Base-by-base conservation (phyloP, 1,140 invertebrate species). In the Campoletis sonorensis region DNA sequence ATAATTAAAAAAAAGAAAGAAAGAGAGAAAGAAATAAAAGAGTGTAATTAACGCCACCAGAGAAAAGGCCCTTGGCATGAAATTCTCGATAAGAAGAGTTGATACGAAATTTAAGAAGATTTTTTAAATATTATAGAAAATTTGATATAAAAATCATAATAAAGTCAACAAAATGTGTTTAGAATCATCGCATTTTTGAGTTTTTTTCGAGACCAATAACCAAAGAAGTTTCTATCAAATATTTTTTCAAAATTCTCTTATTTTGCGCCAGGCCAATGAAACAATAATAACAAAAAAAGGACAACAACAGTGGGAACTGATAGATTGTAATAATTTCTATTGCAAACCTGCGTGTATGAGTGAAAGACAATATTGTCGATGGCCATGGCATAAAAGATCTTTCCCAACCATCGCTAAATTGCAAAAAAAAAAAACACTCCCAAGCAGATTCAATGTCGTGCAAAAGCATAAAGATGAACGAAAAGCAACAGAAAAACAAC, bases 1-100 rank as follows among this genome's bases (percentile, higher is more conserved):
- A 67, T 64, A 68, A 68, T 67, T 75, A 68, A 75, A 73, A 83
- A 70, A 81, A 81, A 83, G 49, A 67, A 68, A 80, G 64, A 83
- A 64, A 79, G 30, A 77, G 30, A 76, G 45, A 82, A 58, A 82
- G 54, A 82, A 23, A 76, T 4, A 76, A 67, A 23, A 23, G 15
- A 23, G 40, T 73, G 10, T 58, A 76, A 76, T 76, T 30, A 76
- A 18, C 49, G 37, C 72, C 26, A 21, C 30, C 30, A 76, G 23
- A 76, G 58, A 23, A 21, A 49, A 37, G 13, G n/a, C 13, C 37
- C 33, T 23, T 73, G 71, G 40, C 71, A 73, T 40, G 71, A 73
- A 73, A 73, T 51, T 27, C 61, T 26, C 61, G 23, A 73, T 5
- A 4, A 40, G 13, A 13, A 21, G 0, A 58, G 18, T 58, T 21